Conservation (phyloP, 2,888 invertebrate species). For the Lysandra bellargus region DNA sequence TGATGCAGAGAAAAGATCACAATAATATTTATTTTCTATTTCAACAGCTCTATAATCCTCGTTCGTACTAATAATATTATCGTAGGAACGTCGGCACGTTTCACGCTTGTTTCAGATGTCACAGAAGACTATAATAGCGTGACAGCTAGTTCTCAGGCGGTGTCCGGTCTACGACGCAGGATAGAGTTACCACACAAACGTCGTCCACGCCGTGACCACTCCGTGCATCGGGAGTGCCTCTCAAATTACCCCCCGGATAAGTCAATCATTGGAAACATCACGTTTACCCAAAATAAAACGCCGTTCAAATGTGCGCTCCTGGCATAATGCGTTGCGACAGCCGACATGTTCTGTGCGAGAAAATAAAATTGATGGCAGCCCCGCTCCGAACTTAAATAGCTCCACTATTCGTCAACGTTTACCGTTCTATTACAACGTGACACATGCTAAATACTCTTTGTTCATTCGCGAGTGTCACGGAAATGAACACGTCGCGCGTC, state of each 20-base stretch:
- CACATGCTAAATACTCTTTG: slow-evolving; percentile 55
- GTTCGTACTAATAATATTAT: slow-evolving; percentile 18
- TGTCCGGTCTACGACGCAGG: slow-evolving; percentile 41
- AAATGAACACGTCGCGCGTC: slow-evolving; percentile 65
- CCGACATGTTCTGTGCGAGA: slow-evolving; percentile 79
- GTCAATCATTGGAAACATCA: slow-evolving; percentile 78
- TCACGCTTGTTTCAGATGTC: slow-evolving; percentile 21
- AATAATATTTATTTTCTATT: neutral
- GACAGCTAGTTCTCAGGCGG: neutral
- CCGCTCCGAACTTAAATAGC: slow-evolving; percentile 75
- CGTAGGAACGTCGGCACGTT: neutral
- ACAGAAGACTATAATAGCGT: slow-evolving; percentile 23
- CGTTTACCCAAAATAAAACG: slow-evolving; percentile 74
- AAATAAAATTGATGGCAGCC: slow-evolving; percentile 78
- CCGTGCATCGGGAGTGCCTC: slow-evolving; percentile 60
- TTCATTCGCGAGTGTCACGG: slow-evolving; percentile 67
- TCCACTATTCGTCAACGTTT: slow-evolving; percentile 70
- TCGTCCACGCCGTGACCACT: slow-evolving; percentile 43
- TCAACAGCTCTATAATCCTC: neutral
- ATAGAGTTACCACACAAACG: slow-evolving; percentile 61
- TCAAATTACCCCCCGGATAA: slow-evolving; percentile 80
- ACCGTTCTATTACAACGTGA: slow-evolving; percentile 75
- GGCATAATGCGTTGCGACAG: slow-evolving; percentile 77
- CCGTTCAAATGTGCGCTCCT: slow-evolving; percentile 69
- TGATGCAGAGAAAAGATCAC: neutral